phyloP scores from a whole-genome alignment of 2,113 vertebrate species.

The Clarias batrachus region DNA sequence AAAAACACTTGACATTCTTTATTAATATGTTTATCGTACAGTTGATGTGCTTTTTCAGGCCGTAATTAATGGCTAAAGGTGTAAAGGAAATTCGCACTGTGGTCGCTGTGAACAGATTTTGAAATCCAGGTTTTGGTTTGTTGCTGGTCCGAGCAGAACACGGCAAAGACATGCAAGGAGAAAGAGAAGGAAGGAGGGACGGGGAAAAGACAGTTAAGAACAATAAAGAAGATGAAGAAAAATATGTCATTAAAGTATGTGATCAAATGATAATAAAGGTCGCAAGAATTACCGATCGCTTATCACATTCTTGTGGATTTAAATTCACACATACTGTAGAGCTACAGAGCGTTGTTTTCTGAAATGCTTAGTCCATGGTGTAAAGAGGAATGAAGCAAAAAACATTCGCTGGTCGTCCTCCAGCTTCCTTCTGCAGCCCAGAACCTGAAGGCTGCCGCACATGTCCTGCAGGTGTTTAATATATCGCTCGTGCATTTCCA shows the following conservation, averaged over 20 bases:
- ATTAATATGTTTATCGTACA: neutral
- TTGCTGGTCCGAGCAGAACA: neutral
- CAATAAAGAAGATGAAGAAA: neutral
- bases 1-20: neutral
- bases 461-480: no score
- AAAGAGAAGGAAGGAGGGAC: neutral
- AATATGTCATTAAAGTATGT: neutral
- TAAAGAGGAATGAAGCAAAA: no score
- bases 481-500: no score
- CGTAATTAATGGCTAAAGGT: neutral
- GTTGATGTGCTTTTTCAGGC: neutral
- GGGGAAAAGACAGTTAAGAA: neutral
- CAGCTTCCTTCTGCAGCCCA: no score
- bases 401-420: no score
- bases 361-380: no score
- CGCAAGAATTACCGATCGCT: neutral
- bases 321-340: neutral
- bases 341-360: no score
- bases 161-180: neutral
- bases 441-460: no score
- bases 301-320: neutral
- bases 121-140: neutral
- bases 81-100: neutral
- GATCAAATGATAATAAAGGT: neutral
- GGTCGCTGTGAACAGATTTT: neutral